Conservation (phyloP, 1,140 invertebrate genomes). For the Limonius californicus region DNA sequence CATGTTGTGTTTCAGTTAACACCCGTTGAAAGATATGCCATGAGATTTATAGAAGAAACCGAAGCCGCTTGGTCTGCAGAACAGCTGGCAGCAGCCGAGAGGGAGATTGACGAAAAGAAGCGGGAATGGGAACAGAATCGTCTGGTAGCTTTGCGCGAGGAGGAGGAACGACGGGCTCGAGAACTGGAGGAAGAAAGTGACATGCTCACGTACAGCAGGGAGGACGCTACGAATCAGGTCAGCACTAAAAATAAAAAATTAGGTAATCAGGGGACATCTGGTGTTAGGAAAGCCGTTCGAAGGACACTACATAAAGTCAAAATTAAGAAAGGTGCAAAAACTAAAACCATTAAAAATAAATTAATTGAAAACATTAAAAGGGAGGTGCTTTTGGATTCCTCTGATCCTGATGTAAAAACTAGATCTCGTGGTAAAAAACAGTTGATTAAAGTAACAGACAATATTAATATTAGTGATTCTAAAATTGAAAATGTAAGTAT, state of each 20-base stretch:
- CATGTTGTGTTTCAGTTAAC: slow-evolving; percentile 72
- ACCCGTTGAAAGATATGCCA: slow-evolving; percentile 90
- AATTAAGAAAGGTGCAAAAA: slow-evolving; percentile 22
- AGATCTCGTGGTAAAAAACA: not conserved
- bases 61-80: slow-evolving; percentile 83
- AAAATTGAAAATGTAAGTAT: not conserved
- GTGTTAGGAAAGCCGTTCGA: not conserved
- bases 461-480: not conserved
- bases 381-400: not conserved
- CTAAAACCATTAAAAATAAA: not conserved
- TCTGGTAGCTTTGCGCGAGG: slow-evolving; percentile 66
- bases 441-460: not conserved
- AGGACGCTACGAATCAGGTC: slow-evolving; percentile 78
- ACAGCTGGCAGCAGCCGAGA: slow-evolving; percentile 81
- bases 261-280: not conserved
- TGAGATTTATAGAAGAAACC: slow-evolving; percentile 83
- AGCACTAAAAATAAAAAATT: slow-evolving; percentile 50
- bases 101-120: slow-evolving; percentile 87
- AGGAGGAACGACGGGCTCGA: slow-evolving; percentile 64
- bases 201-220: slow-evolving; percentile 64
- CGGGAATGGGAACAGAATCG: slow-evolving; percentile 91
- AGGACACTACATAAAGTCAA: not conserved
- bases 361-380: slow-evolving; percentile 2
- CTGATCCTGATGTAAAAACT: not conserved
- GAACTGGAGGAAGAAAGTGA: slow-evolving; percentile 61